Conservation (phyloP, 2,888 invertebrate genomes). For the Hoplodrina ambigua region DNA sequence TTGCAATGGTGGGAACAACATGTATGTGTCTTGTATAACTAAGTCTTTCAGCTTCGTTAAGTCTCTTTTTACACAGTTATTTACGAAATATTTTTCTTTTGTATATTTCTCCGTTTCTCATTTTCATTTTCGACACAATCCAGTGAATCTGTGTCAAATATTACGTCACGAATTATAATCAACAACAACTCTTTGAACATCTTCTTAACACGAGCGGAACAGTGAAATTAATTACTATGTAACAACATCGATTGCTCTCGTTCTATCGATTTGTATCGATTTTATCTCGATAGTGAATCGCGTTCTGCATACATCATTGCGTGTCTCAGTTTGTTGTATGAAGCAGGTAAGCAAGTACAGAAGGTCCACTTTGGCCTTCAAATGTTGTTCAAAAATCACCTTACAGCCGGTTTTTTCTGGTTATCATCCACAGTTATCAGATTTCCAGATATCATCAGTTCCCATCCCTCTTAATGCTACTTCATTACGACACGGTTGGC, state of each 20-base stretch:
- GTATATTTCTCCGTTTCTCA: no score
- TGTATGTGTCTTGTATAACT: no score
- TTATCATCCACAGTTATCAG: no score
- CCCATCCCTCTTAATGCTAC: no score
- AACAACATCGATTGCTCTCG: conserved; percentile 60
- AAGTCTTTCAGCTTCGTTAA: no score
- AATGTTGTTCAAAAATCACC: neutral
- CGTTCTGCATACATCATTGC: conserved; percentile 74
- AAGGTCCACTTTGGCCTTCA: conserved; percentile 8
- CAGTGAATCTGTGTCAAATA: conserved; percentile 29
- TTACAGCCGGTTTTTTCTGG: no score
- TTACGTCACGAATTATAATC: conserved; percentile 34
- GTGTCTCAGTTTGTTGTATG: conserved; percentile 45
- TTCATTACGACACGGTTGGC: no score
- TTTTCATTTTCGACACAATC: conserved; percentile 43
- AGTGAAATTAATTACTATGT: conserved; percentile 56
- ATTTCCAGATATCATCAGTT: no score
- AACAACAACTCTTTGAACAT: conserved; percentile 21
- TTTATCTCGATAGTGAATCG: conserved; percentile 67
- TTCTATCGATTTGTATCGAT: conserved; percentile 51
- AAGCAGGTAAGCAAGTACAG: neutral
- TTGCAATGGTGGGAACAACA: no score
- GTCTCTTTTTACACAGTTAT: neutral
- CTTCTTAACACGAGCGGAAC: conserved; percentile 53
- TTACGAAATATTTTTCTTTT: neutral